These are phyloP conservation scores for Gopherus flavomarginatus DNA, from an alignment of 2,113 vertebrate species.

Conservation along the genomic window DNA sequence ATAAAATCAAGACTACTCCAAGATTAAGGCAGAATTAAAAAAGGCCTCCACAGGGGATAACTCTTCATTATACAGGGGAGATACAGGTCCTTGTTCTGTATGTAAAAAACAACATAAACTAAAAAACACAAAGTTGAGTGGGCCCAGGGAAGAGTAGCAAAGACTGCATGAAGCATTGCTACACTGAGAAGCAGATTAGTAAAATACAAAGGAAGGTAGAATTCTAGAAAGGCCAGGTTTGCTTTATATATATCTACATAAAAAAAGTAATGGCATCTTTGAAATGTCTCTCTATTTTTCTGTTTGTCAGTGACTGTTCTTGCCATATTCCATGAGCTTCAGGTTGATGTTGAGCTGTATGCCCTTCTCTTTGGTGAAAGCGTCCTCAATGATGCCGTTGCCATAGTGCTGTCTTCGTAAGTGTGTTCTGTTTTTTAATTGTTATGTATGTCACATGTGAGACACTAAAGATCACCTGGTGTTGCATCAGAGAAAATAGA, in stretches of 20 bases:
- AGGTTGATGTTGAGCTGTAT: slow-evolving; percentile 96
- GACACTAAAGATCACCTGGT: not conserved
- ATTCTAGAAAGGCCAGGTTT: not conserved
- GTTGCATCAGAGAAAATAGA: not conserved
- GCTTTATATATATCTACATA: not conserved
- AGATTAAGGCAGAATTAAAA: not conserved
- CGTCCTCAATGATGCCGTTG: slow-evolving; percentile 97
- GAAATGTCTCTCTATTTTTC: slow-evolving; percentile 65
- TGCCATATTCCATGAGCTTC: slow-evolving; percentile 98
- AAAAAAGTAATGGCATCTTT: not conserved
- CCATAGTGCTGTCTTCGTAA: slow-evolving; percentile 98
- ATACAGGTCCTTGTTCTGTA: not conserved
- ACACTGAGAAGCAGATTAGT: not conserved
- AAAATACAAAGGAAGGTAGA: not conserved
- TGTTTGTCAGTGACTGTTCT: slow-evolving; percentile 93
- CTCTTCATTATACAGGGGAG: not conserved
- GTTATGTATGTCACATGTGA: slow-evolving; percentile 1
- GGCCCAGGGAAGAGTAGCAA: not conserved
- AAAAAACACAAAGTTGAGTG: not conserved
- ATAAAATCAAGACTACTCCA: not conserved
- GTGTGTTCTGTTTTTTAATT: slow-evolving; percentile 71
- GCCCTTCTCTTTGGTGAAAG: slow-evolving; percentile 98
- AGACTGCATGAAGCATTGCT: not conserved
- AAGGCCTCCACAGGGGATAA: not conserved
- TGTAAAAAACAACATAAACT: not conserved